phyloP scores from a whole-genome alignment of 2,888 invertebrate species.

The Tetropium fuscum region DNA sequence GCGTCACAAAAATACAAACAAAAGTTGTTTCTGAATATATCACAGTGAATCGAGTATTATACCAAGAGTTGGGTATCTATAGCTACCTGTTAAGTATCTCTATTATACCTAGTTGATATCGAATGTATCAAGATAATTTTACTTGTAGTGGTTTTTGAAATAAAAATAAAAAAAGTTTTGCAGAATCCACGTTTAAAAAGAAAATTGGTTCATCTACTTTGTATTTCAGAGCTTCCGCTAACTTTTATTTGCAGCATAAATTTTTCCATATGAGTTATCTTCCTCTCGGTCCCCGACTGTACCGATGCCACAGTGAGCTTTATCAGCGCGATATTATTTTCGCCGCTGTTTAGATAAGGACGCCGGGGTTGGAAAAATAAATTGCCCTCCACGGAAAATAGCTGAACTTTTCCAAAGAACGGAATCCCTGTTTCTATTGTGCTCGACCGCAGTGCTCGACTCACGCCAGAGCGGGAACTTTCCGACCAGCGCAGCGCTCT shows the following conservation, averaged over 20 bases:
- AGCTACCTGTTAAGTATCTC: no score
- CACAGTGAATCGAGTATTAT: no score
- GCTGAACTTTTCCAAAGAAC: constrained; percentile 66
- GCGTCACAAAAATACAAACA: no score
- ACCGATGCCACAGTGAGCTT: constrained; percentile 63
- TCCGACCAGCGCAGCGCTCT: constrained; percentile 27
- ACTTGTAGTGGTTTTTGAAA: no score
- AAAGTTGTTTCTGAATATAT: no score
- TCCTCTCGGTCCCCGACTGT: constrained; percentile 53
- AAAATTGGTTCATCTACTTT: constrained; percentile 13
- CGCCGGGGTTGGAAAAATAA: constrained; percentile 67
- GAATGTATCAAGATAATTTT: no score
- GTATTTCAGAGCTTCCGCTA: constrained; percentile 20
- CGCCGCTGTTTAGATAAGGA: constrained; percentile 68
- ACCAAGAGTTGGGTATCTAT: no score
- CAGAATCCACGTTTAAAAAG: no score
- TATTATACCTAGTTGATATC: no score
- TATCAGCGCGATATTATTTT: constrained; percentile 68
- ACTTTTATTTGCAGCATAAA: constrained; percentile 49
- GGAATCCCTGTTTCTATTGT: constrained; percentile 63
- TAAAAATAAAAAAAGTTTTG: no score
- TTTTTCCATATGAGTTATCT: constrained; percentile 59
- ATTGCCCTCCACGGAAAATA: constrained; percentile 68
- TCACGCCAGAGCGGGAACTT: constrained; percentile 37
- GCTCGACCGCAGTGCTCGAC: constrained; percentile 43